Percentiles rank a stretch among this genome's conserved stretches.
Conservation (phyloP, 2,888 invertebrate genomes). For the Imbricaverruca yamaguchii region DNA sequence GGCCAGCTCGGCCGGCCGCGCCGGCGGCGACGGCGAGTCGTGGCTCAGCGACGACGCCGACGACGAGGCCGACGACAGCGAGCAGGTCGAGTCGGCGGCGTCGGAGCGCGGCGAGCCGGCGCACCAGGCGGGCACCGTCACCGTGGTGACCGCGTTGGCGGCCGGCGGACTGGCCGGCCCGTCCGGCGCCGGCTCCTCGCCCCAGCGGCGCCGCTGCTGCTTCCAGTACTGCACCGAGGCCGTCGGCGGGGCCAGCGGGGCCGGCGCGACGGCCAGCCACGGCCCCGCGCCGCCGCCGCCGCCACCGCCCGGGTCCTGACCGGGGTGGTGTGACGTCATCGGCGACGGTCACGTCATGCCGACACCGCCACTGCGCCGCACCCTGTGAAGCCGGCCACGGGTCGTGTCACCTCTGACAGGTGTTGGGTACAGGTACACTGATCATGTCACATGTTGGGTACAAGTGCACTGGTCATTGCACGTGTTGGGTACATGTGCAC, state of each 20-base stretch:
- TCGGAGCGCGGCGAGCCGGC: slow-evolving; percentile 49
- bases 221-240: not conserved
- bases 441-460: too few relatives aligned
- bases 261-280: not conserved
- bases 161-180: not conserved
- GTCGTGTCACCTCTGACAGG: too few relatives aligned
- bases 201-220: slow-evolving; percentile 9
- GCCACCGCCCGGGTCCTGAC: slow-evolving; percentile 8
- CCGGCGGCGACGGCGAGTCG: slow-evolving; percentile 36
- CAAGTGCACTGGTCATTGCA: too few relatives aligned
- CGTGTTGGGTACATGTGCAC: too few relatives aligned
- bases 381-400: too few relatives aligned
- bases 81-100: slow-evolving; percentile 51
- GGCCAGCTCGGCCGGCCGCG: slow-evolving; percentile 1
- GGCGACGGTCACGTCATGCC: not conserved
- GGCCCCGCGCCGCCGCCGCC: not conserved
- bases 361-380: not conserved
- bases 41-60: slow-evolving; percentile 40
- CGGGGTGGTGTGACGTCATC: not conserved
- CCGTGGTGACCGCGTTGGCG: slow-evolving; percentile 7
- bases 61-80: slow-evolving; percentile 35
- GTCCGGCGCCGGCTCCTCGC: not conserved
- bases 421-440: too few relatives aligned
- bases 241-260: not conserved
- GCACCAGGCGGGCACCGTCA: not conserved